A percentile compares a stretch with the other conserved stretches of the same genome.
phyloP scores from a whole-genome alignment of 2,888 invertebrate species.

The Cantharis rufa region DNA sequence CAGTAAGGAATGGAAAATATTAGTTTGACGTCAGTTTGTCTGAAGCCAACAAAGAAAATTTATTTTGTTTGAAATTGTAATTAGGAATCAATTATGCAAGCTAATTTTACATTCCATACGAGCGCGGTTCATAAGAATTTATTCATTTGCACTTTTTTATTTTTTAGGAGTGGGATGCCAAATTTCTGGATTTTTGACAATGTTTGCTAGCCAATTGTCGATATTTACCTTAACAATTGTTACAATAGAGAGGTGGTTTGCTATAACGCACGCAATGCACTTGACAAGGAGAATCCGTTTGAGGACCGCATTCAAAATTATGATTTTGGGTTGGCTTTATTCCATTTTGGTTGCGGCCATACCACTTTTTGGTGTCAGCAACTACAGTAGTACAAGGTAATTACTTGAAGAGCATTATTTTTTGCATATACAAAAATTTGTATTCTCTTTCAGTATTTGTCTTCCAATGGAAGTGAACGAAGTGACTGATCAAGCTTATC shows the following conservation, averaged over 20 bases:
- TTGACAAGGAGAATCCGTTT: constrained; percentile 79
- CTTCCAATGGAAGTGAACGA: constrained; percentile 82
- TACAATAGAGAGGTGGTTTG: constrained; percentile 83
- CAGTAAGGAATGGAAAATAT: background rate
- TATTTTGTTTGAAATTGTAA: background rate
- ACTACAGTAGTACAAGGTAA: constrained; percentile 83
- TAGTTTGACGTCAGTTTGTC: background rate
- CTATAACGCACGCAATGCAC: constrained; percentile 82
- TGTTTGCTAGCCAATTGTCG: constrained; percentile 85
- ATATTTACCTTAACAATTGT: constrained; percentile 86
- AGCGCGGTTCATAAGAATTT: background rate
- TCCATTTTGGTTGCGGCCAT: constrained; percentile 76
- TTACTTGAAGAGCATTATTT: background rate
- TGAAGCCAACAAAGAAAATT: background rate
- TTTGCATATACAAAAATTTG: background rate
- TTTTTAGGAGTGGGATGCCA: constrained; percentile 75
- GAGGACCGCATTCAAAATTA: constrained; percentile 72
- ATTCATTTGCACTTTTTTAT: background rate
- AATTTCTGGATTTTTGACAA: constrained; percentile 85
- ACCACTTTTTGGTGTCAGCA: constrained; percentile 82
- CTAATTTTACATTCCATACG: constrained; percentile 17
- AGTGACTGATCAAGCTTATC: constrained; percentile 71
- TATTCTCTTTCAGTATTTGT: constrained; percentile 69
- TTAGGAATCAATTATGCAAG: background rate
- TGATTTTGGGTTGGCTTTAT: constrained; percentile 80